Conservation (phyloP, 2,113 vertebrate species). For the zebrafish (Danio rerio) region DNA sequence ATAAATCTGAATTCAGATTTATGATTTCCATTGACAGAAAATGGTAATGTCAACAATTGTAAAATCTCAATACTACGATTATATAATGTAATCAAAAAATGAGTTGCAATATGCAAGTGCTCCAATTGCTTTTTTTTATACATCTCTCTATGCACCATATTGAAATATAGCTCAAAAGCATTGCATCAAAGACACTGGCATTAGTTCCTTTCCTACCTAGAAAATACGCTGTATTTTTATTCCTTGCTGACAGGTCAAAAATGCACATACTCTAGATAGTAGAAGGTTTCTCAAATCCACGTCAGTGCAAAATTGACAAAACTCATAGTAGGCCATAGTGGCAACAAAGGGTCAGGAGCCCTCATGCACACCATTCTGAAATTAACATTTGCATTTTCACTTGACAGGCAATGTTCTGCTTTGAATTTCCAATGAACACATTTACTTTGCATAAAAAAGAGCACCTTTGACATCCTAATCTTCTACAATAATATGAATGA, state of each 20-base stretch:
- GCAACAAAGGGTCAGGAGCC: neutral
- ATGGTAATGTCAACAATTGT: neutral
- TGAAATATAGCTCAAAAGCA: neutral
- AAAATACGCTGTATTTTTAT: neutral
- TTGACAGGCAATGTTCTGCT: neutral
- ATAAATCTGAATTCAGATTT: neutral
- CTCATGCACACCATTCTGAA: neutral
- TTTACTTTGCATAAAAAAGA: neutral
- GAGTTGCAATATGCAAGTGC: neutral
- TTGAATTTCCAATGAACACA: neutral
- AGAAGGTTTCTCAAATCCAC: neutral
- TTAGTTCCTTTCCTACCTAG: too few relatives aligned
- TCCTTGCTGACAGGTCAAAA: neutral
- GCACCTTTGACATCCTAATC: neutral
- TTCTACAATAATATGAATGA: neutral
- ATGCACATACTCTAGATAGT: too few relatives aligned
- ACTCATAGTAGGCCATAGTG: neutral
- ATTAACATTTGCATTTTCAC: neutral
- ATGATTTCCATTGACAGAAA: neutral
- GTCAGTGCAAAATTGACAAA: neutral
- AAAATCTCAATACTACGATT: neutral
- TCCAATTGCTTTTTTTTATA: neutral
- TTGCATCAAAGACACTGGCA: too few relatives aligned
- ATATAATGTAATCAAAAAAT: neutral
- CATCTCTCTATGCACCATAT: neutral